Percentiles rank a stretch among this genome's conserved stretches.
phyloP scores from a whole-genome alignment of 2,113 vertebrate species.

The Epinephelus fuscoguttatus region DNA sequence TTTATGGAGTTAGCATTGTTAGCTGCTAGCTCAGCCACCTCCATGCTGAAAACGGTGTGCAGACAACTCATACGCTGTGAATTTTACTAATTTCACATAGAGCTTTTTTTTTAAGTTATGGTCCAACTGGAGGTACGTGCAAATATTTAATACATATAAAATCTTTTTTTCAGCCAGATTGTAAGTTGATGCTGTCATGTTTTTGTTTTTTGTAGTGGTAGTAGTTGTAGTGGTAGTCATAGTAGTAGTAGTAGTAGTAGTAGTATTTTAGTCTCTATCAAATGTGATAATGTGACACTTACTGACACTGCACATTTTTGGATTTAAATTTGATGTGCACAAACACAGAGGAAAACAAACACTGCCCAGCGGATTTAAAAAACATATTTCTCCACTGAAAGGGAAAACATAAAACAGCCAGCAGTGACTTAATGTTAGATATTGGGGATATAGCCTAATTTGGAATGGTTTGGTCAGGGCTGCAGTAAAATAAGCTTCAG shows the following conservation, averaged over 20 bases:
- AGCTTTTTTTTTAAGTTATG: background rate
- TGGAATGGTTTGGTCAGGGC: constrained; percentile 29
- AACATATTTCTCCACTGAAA: background rate
- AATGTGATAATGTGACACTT: background rate
- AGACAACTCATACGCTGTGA: too few species aligned
- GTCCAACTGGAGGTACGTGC: background rate
- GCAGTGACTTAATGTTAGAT: constrained; percentile 5
- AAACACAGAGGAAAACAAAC: background rate
- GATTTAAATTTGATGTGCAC: background rate
- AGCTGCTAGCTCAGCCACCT: too few species aligned
- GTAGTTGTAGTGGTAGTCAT: background rate
- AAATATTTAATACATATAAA: background rate
- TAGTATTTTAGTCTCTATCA: background rate
- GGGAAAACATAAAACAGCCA: background rate
- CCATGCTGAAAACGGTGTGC: too few species aligned
- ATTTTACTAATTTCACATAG: too few species aligned
- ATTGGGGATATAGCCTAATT: constrained; percentile 36
- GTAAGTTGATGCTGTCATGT: background rate
- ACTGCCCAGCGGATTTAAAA: background rate
- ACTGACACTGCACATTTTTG: background rate
- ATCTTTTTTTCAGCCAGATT: background rate
- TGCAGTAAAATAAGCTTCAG: constrained; percentile 21
- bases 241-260: background rate
- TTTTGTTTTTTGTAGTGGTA: background rate
- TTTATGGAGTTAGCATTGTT: too few species aligned